These are phyloP conservation scores for Carposina sasakii DNA, from an alignment of 1,140 invertebrate genomes.

Conservation along the genomic window DNA sequence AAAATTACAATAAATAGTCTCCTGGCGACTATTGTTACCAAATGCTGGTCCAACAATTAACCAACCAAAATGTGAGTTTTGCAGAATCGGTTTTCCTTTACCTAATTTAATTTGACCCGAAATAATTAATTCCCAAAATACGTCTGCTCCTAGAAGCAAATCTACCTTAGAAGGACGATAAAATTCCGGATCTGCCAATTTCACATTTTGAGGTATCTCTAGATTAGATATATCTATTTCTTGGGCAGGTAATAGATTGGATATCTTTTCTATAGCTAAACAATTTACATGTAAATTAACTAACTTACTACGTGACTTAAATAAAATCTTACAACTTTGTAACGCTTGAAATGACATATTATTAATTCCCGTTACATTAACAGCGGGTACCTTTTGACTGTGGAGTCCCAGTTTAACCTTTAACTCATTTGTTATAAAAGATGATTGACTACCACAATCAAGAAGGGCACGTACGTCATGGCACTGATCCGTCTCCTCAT, in stretches of 20 bases:
- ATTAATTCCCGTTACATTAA: not conserved
- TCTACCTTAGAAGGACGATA: not conserved
- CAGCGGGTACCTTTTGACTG: not conserved
- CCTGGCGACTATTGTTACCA: no score
- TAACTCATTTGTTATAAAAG: not conserved
- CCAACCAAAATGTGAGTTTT: slow-evolving; percentile 1
- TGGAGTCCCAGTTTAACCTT: not conserved
- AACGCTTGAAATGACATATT: not conserved
- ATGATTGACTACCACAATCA: slow-evolving; percentile 4
- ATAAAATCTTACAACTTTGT: not conserved
- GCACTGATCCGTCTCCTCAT: not conserved
- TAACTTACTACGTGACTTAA: not conserved
- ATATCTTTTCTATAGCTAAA: not conserved
- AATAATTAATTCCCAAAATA: not conserved
- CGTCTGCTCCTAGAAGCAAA: slow-evolving; percentile 3
- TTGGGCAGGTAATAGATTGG: not conserved
- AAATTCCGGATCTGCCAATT: not conserved
- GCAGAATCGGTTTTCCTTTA: not conserved
- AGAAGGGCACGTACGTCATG: not conserved
- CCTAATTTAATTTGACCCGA: not conserved
- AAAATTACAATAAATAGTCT: not conserved
- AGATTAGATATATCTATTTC: not conserved
- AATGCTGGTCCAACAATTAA: not conserved
- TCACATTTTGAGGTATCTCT: not conserved
- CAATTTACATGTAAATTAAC: not conserved